These are phyloP conservation scores for Oxyura jamaicensis DNA, from an alignment of 2,113 vertebrate species.

Conservation along the genomic window DNA sequence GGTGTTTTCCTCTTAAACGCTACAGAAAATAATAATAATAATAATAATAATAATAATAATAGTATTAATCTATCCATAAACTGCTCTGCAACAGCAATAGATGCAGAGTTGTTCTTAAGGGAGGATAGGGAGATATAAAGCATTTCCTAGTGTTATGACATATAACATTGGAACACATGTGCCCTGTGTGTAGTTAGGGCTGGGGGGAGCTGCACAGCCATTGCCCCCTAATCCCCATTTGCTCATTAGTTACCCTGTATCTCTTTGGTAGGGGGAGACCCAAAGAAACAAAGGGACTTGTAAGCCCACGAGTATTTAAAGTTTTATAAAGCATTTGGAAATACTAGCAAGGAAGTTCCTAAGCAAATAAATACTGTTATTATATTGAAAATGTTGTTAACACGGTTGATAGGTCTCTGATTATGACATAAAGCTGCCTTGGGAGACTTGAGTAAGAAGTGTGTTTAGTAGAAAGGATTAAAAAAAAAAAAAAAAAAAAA, in stretches of 20 bases:
- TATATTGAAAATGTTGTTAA: neutral
- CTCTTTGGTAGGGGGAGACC: neutral
- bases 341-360: conserved; percentile 26
- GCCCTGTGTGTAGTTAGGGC: neutral
- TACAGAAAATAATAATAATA: neutral
- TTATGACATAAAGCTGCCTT: neutral
- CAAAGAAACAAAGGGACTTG: conserved; percentile 54
- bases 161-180: neutral
- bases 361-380: conserved; percentile 1
- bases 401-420: neutral
- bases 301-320: neutral
- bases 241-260: neutral
- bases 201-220: neutral
- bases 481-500: neutral
- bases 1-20: neutral
- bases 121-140: neutral
- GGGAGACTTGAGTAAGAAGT: neutral
- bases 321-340: conserved; percentile 9
- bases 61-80: neutral
- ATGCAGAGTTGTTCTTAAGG: neutral
- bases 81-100: neutral
- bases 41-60: neutral
- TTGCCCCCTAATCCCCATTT: neutral
- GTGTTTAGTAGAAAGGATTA: neutral
- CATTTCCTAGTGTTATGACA: conserved; percentile 4